Percentiles rank a stretch among this genome's conserved stretches.
Conservation (phyloP, 2,888 invertebrate species). For the Candidula unifasciata region DNA sequence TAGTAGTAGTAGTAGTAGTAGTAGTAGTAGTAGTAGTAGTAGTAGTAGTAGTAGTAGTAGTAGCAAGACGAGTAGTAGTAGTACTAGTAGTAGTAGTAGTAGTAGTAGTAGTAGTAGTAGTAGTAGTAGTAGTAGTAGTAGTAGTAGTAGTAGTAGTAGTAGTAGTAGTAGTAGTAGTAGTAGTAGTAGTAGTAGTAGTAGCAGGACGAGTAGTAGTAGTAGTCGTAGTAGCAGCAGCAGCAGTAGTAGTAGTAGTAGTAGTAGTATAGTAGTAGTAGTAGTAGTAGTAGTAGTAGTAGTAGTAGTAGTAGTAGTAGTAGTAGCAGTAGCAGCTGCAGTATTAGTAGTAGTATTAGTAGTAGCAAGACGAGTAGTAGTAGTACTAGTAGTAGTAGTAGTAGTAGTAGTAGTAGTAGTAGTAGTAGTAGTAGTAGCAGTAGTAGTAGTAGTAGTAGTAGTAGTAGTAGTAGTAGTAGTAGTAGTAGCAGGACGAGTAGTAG, state of each 20-base stretch:
- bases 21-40: not conserved
- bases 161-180: not conserved
- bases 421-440: not conserved
- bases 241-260: not conserved
- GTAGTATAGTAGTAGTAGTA: not conserved
- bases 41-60: not conserved
- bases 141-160: constrained; percentile 1
- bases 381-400: not conserved
- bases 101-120: not conserved
- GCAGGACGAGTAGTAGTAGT: not conserved
- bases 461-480: not conserved
- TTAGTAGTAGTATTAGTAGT: not conserved
- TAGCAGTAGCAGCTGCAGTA: not conserved
- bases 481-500: not conserved
- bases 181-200: not conserved
- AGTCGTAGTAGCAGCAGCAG: not conserved
- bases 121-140: not conserved
- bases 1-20: not conserved
- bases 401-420: not conserved
- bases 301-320: too few relatives aligned
- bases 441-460: not conserved
- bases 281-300: too few relatives aligned
- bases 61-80: not conserved
- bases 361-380: not conserved
- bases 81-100: not conserved